These are phyloP conservation scores for Cyrtorhinus lividipennis DNA, from an alignment of 1,140 invertebrate genomes.

Conservation along the genomic window DNA sequence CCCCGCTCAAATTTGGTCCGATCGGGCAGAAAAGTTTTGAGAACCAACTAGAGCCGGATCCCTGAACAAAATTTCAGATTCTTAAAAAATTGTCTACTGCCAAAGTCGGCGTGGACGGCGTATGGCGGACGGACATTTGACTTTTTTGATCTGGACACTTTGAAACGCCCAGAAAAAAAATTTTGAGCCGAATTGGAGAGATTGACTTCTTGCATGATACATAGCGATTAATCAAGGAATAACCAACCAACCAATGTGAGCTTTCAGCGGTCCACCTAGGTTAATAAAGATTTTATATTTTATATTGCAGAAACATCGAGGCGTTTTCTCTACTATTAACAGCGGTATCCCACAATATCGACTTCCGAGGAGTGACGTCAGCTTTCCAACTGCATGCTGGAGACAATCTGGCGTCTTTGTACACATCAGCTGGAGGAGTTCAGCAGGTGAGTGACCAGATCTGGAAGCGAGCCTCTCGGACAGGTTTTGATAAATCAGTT, in stretches of 20 bases:
- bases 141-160: too few species aligned
- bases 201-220: background rate
- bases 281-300: background rate
- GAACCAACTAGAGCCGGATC: too few species aligned
- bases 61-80: too few species aligned
- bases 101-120: too few species aligned
- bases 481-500: too few species aligned
- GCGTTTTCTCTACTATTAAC: background rate
- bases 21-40: too few species aligned
- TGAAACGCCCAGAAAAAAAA: too few species aligned
- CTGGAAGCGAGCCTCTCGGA: too few species aligned
- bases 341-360: background rate
- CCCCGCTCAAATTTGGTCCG: too few species aligned
- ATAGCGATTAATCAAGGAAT: background rate
- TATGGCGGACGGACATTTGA: too few species aligned
- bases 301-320: background rate
- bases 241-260: background rate
- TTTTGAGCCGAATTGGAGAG: too few species aligned
- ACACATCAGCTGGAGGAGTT: constrained; percentile 1
- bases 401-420: background rate
- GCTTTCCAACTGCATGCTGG: background rate
- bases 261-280: background rate
- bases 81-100: too few species aligned
- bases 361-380: background rate
- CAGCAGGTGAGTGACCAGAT: background rate